Base-by-base conservation (phyloP, 2,113 vertebrate genomes). In the Toxostoma redivivum region DNA sequence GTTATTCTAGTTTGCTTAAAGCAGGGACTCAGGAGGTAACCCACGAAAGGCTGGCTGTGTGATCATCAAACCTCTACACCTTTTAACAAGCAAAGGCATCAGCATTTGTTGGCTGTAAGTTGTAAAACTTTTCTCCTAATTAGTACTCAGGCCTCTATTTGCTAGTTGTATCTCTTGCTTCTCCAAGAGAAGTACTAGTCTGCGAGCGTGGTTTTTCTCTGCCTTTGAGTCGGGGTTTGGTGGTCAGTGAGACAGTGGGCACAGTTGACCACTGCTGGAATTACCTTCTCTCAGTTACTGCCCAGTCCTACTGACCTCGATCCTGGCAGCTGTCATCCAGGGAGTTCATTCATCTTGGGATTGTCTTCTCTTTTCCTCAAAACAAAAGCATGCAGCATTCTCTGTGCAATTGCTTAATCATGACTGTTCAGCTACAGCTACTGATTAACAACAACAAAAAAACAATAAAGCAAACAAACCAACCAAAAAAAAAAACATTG, bases 181-280 rank as follows among this genome's bases (percentile, higher is more conserved):
- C 44, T 45, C 28, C 7, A 1, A 8, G n/a, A 12, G 27, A 33
- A 33, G 22, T 73, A 45, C 35, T 15, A 22, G 33, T 19, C 7
- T 22, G 11, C n/a, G 4, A 24, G 23, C 1, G 1, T 4, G 15
- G 35, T 9, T 44, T 11, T 44, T n/a, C 33, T 27, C 8, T 42
- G 12, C 8, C 3, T 15, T 12, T 10, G 35, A 10, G 22, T 21
- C 0, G 0, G 60, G 11, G 18, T 38, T 31, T 37, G 24, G 40
- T 25, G 30, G 30, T n/a, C 65, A 17, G 0, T 11, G 56, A 24
- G 15, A 5, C 28, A 3, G 19, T 14, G 35, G 10, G 19, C 42
- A 11, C 0, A 0, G 42, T 11, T 35, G 22, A 22, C 12, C 44
- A 2, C 51, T 28, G 28, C 23, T 37, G 37, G 51, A 66, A 38